phyloP scores from a whole-genome alignment of 2,113 vertebrate genomes.

The Myiozetetes cayanensis region DNA sequence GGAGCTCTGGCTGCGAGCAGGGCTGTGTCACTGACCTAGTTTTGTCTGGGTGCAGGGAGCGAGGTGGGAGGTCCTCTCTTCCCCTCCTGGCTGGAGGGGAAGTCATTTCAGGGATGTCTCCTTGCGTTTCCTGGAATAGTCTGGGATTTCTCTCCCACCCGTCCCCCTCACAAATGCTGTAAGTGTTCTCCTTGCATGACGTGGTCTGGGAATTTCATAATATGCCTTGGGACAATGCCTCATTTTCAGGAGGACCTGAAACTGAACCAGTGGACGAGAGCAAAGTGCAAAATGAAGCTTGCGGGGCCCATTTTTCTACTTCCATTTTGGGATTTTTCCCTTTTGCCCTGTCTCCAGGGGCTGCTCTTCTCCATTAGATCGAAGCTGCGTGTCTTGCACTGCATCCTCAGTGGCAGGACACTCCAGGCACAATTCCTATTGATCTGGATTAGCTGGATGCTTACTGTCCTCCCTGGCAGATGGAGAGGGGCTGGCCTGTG shows the following conservation, averaged over 20 bases:
- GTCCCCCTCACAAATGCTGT: neutral
- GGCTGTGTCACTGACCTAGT: slow-evolving; percentile 55
- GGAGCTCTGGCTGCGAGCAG: neutral
- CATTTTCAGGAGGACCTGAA: slow-evolving; percentile 32
- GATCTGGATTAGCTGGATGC: accelerated
- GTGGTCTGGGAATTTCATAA: slow-evolving; percentile 45
- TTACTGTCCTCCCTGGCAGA: neutral
- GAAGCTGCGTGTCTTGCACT: neutral
- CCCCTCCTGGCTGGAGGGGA: slow-evolving; percentile 3
- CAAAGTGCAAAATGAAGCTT: neutral
- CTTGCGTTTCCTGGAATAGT: slow-evolving; percentile 37
- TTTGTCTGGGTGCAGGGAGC: neutral
- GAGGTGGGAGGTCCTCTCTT: slow-evolving; percentile 36
- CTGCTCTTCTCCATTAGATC: neutral
- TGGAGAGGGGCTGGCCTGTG: neutral
- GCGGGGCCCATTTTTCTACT: neutral
- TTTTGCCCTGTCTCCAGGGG: neutral
- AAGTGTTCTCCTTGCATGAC: neutral
- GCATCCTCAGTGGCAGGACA: neutral
- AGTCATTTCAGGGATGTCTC: slow-evolving; percentile 56
- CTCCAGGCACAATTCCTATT: neutral
- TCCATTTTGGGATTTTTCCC: neutral
- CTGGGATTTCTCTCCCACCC: slow-evolving; percentile 24
- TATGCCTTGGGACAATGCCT: slow-evolving; percentile 33
- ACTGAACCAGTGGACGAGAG: neutral